A percentile compares a stretch with the other conserved stretches of the same genome.
Evolutionary conservation across 2,797 vertebrate species (phyloP).

Genomic region (Lagorchestes hirsutus): DNA sequence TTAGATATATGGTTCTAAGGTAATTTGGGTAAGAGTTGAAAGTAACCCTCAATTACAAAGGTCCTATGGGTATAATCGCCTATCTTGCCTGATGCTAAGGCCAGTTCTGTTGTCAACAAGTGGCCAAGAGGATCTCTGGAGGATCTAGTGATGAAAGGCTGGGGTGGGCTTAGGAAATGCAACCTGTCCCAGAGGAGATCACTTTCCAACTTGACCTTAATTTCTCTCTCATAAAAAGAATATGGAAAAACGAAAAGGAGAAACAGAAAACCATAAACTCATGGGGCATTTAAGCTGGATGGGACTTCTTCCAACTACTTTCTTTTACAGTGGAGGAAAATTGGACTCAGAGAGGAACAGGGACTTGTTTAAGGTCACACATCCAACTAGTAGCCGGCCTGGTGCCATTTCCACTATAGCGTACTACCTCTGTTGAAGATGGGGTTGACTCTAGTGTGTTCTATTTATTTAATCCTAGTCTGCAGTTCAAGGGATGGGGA

Average conservation of each 20-base stretch:
- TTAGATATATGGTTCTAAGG: neutral
- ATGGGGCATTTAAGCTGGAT: neutral
- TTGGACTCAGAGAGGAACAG: slow-evolving; percentile 25
- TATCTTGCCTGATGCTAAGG: neutral
- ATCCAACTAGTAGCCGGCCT: neutral
- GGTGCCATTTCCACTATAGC: neutral
- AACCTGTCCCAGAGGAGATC: neutral
- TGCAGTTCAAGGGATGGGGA: slow-evolving; percentile 62
- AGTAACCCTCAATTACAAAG: neutral
- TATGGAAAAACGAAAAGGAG: neutral
- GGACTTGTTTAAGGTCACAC: neutral
- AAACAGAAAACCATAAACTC: neutral
- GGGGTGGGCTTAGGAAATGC: neutral
- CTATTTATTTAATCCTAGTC: slow-evolving; percentile 71
- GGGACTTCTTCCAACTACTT: neutral
- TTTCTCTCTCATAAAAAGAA: neutral
- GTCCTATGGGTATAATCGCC: neutral
- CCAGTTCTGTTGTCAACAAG: neutral
- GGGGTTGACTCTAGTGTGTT: slow-evolving; percentile 5
- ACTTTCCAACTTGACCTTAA: neutral
- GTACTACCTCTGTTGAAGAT: neutral
- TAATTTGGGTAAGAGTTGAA: neutral
- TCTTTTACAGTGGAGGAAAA: slow-evolving; percentile 28
- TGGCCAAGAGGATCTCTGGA: neutral
- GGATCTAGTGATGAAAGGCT: neutral